A percentile compares a stretch with the other conserved stretches of the same genome.
Conservation (phyloP, 2,113 vertebrate genomes). For the Trochalopteron elliotii region DNA sequence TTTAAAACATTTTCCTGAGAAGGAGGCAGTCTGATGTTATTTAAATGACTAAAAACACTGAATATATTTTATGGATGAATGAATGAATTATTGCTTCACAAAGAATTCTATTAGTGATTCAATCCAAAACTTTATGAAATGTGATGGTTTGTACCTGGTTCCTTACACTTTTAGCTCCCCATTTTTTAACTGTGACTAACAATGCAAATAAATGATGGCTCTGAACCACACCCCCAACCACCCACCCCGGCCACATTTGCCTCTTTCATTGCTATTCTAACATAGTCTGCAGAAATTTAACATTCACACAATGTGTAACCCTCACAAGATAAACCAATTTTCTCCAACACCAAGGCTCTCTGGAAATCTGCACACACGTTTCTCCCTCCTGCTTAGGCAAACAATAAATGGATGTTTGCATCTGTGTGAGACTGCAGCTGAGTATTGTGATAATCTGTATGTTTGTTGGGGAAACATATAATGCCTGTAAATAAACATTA, state of each 20-base stretch:
- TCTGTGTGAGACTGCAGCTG: not conserved
- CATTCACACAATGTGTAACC: not conserved
- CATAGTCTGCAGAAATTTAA: not conserved
- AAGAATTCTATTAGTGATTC: not conserved
- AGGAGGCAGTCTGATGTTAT: not conserved
- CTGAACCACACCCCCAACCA: not conserved
- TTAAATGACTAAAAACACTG: not conserved
- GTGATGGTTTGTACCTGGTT: not conserved
- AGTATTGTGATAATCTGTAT: not conserved
- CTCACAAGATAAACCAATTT: not conserved
- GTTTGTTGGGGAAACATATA: not conserved
- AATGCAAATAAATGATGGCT: not conserved
- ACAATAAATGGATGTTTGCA: not conserved
- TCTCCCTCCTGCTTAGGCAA: not conserved
- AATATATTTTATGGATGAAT: not conserved
- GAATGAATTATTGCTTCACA: not conserved
- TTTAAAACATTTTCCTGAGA: not conserved
- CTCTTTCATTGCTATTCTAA: not conserved
- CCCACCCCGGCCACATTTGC: accelerated
- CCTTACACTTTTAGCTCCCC: not conserved
- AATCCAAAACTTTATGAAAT: not conserved
- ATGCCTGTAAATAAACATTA: not conserved
- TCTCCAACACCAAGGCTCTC: not conserved
- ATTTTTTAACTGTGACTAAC: not conserved
- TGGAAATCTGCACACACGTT: not conserved